These are phyloP conservation scores for Oreochromis grahami DNA, from an alignment of 2,797 vertebrate species.

Conservation along the genomic window DNA sequence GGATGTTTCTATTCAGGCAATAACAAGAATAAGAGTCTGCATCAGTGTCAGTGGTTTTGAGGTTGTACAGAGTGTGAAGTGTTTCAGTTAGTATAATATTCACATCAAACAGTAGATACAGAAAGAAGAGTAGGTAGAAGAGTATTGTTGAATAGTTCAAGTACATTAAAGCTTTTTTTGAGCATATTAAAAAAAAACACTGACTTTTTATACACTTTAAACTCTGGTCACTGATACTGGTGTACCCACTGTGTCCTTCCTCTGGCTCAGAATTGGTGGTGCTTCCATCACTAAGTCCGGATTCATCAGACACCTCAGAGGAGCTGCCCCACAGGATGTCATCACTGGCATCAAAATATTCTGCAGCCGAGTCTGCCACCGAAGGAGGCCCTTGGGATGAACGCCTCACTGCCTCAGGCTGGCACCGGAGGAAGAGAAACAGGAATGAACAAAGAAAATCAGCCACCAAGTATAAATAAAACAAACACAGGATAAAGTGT, in stretches of 20 bases:
- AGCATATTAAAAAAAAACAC: rapidly evolving
- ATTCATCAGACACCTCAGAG: constrained; percentile 83
- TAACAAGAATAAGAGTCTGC: rapidly evolving
- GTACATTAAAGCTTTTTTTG: not conserved
- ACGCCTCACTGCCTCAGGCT: constrained; percentile 56
- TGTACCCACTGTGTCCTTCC: constrained; percentile 70
- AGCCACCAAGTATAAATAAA: not conserved
- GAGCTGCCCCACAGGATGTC: constrained; percentile 83
- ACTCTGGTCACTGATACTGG: not conserved
- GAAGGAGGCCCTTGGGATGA: constrained; percentile 78
- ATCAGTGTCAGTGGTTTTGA: not conserved
- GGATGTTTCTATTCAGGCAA: not conserved
- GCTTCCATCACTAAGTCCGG: constrained; percentile 84
- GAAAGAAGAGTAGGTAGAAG: not conserved
- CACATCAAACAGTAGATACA: rapidly evolving
- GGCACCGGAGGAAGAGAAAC: not conserved
- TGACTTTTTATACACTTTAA: not conserved
- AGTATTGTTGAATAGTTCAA: not conserved
- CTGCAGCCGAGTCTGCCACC: constrained; percentile 81
- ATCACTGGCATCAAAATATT: constrained; percentile 91
- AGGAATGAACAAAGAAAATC: not conserved
- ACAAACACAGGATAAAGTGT: rapidly evolving
- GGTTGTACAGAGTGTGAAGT: rapidly evolving
- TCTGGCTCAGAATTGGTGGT: constrained; percentile 84
- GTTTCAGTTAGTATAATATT: not conserved